Base-by-base conservation (phyloP, 2,113 vertebrate genomes). In the Platichthys stellatus region DNA sequence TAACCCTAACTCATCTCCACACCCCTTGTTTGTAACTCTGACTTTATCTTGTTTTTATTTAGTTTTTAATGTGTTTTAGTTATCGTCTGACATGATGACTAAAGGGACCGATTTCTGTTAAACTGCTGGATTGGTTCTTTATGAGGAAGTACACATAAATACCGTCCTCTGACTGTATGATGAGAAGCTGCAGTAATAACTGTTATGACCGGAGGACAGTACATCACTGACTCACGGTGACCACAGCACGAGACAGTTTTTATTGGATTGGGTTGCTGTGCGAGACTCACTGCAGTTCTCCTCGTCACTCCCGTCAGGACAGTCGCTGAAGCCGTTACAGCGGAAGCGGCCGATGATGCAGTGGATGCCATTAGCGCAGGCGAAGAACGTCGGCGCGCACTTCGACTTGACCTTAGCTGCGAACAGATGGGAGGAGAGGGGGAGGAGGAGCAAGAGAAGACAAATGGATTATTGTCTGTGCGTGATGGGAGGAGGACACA, bases 261-360 rank as follows among this genome's bases (percentile, higher is more conserved):
- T 40, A 40, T 40, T 49, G 62, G 20, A 72, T 40, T 7, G 11
- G 40, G 61, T 24, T 58, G 56, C 49, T 5, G 6, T 57, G 43
- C 2, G 3, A 49, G 59, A 98, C 98, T 97, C 91, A 99, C 98
- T 99, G 94, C 98, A 99, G 93, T 99, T 98, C 63, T 98, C 95
- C 75, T 99, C 98, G 8, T 99, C 98, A 0, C 98, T 99, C 81
- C 97, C 96, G 0, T 99, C 98, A 0, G 98, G 98, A 87, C 98
- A 99, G 86, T 99, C 97, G 31, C 95, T 96, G 3, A 98, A 98
- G 59, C 97, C 98, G 0, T 99, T 99, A 69, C 98, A 99, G 7
- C 94, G 95, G 94, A 99, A 99, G 68, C 97, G 97, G 20, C 97
- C 97, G 0, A 99, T 98, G 93, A 99, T 99, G 93, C 98, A 99